phyloP scores from a whole-genome alignment of 53 echinoderm and acorn worm genomes.

The Henricia sp. region DNA sequence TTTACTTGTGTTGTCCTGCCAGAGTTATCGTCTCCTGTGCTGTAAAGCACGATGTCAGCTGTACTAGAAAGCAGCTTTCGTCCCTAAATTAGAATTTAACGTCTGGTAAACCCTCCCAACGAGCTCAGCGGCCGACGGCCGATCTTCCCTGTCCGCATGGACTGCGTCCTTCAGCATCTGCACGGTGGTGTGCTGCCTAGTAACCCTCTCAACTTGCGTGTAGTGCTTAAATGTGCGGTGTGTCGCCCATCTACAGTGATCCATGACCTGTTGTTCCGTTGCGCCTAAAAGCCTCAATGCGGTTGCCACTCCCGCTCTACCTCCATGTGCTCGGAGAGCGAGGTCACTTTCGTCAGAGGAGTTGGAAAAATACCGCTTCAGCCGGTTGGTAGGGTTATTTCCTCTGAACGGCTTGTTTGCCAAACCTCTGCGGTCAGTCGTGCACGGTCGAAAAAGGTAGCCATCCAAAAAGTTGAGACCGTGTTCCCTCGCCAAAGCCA shows the following conservation, averaged over 20 bases:
- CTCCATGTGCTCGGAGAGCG: neutral
- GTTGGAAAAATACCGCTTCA: neutral
- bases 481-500: neutral
- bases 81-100: neutral
- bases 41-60: too few relatives aligned
- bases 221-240: neutral
- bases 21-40: too few relatives aligned
- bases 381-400: neutral
- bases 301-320: neutral
- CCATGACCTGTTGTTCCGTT: constrained; percentile 5
- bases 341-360: neutral
- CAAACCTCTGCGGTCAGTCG: neutral
- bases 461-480: neutral
- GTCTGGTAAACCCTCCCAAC: neutral
- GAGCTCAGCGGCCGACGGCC: neutral
- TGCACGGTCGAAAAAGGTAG: neutral
- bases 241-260: neutral
- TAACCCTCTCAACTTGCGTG: neutral
- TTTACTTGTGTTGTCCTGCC: too few relatives aligned
- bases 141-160: neutral
- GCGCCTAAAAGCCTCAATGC: neutral
- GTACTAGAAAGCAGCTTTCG: neutral
- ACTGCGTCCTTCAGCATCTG: neutral
- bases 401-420: neutral
- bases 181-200: neutral